phyloP scores from a whole-genome alignment of 2,113 vertebrate species.

The Leptobrachium ailaonicum region DNA sequence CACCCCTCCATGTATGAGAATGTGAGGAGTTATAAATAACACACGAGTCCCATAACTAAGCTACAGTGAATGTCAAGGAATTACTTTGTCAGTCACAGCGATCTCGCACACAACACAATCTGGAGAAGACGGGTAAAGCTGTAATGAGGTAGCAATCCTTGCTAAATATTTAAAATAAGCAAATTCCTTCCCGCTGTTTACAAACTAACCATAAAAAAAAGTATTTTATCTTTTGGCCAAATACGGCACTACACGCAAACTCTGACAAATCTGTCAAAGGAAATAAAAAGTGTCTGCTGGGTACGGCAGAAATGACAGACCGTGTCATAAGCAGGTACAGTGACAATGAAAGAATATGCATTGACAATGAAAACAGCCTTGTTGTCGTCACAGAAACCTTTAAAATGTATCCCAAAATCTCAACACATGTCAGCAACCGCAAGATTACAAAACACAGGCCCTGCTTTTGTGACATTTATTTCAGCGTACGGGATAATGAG shows the following conservation, averaged over 20 bases:
- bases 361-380: constrained; percentile 50
- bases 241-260: constrained; percentile 43
- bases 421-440: constrained; percentile 46
- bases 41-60: not conserved
- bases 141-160: constrained; percentile 44
- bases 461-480: constrained; percentile 48
- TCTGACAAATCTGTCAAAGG: constrained; percentile 47
- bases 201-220: constrained; percentile 43
- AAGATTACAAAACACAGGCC: constrained; percentile 47
- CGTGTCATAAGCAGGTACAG: constrained; percentile 40
- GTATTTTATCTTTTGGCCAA: constrained; percentile 47
- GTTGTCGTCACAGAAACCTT: constrained; percentile 49
- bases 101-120: constrained; percentile 10
- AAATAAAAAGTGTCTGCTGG: constrained; percentile 41
- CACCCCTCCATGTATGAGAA: not conserved
- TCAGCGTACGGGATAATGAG: constrained; percentile 45
- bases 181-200: constrained; percentile 50
- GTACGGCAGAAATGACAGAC: constrained; percentile 41
- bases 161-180: constrained; percentile 50
- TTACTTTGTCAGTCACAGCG: constrained; percentile 39
- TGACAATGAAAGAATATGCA: constrained; percentile 47
- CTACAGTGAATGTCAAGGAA: constrained; percentile 20
- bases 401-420: constrained; percentile 48
- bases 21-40: not conserved
- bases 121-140: constrained; percentile 17